Evolutionary conservation across 2,797 vertebrate genomes (phyloP), one percentile per base, ranked within the genome.

Genomic region (Lepilemur septentrionalis): DNA sequence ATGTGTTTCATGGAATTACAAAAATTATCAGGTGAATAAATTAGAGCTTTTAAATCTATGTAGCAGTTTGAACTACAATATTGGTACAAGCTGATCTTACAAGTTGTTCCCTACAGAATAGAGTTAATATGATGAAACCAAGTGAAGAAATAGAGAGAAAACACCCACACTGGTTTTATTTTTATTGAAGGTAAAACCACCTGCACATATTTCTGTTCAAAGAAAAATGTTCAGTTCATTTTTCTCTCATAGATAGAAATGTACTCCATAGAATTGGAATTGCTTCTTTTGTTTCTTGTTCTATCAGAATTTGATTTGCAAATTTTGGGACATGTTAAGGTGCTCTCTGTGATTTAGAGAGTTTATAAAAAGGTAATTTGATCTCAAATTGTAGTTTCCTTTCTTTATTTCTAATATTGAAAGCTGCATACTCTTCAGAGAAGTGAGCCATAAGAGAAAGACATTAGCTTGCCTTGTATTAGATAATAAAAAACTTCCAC

Each of bases 401-500:
- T 97, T 96, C 82, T 15, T 83, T 95, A 89, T 95, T 94, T 93
- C 73, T 81, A 92, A 70, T 20, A 82, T 3, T 94, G 50, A 94
- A 84, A 94, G 46, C 20, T 82, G 7, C 48, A 69, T 76, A 91
- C 12, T 78, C 67, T 30, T 97, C 94, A 92, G 79, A 98, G 95
- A 96, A 96, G 94, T 89, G 46, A 59, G 82, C 59, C 95, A 84
- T 70, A 86, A 85, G 96, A 52, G 88, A 70, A 97, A 98, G 89
- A 87, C 86, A 97, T 97, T 98, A 97, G 91, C 22, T 79, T 61
- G 50, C 30, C 81, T 82, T 97, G 82, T 94, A 96, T 96, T 91
- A 97, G 96, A 97, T 46, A 97, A 98, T 98, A 97, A 97, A 89
- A 86, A 96, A 97, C 96, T 98, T 98, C 93, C 98, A 97, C 97